phyloP scores from a whole-genome alignment of 2,888 invertebrate genomes.

The Acanthosepion pharaonis region DNA sequence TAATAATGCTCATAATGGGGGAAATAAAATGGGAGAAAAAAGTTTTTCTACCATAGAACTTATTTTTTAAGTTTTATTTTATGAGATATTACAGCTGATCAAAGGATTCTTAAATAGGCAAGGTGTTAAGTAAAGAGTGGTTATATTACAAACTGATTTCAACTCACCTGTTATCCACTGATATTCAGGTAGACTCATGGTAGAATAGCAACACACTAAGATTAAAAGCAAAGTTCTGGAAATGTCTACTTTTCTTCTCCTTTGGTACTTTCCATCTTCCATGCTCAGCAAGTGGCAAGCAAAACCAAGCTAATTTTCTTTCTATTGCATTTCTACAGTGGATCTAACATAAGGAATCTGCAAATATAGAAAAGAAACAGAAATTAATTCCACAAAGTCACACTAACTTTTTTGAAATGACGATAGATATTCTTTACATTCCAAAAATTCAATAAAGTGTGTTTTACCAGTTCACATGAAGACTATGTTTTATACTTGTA shows the following conservation, averaged over 20 bases:
- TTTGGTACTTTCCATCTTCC: conserved; percentile 47
- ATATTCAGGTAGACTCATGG: conserved; percentile 41
- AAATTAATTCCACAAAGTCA: background rate
- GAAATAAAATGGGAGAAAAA: no score
- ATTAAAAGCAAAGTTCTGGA: conserved; percentile 44
- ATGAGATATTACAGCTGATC: no score
- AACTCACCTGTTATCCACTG: conserved; percentile 35
- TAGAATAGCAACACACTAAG: conserved; percentile 46
- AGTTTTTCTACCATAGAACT: no score
- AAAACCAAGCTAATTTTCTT: conserved; percentile 37
- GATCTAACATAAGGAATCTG: conserved; percentile 45
- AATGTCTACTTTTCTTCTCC: conserved; percentile 46
- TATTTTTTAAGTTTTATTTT: no score
- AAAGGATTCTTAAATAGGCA: no score
- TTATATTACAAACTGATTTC: background rate
- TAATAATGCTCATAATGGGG: no score
- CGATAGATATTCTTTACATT: no score
- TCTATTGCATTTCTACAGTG: conserved; percentile 47
- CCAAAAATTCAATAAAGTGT: no score
- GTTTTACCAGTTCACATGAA: no score
- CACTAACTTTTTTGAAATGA: no score
- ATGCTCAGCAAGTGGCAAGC: conserved; percentile 45
- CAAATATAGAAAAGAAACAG: background rate
- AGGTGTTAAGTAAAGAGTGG: no score
- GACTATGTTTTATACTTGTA: no score